phyloP scores from a whole-genome alignment of 2,797 vertebrate species.

The Tadarida brasiliensis region DNA sequence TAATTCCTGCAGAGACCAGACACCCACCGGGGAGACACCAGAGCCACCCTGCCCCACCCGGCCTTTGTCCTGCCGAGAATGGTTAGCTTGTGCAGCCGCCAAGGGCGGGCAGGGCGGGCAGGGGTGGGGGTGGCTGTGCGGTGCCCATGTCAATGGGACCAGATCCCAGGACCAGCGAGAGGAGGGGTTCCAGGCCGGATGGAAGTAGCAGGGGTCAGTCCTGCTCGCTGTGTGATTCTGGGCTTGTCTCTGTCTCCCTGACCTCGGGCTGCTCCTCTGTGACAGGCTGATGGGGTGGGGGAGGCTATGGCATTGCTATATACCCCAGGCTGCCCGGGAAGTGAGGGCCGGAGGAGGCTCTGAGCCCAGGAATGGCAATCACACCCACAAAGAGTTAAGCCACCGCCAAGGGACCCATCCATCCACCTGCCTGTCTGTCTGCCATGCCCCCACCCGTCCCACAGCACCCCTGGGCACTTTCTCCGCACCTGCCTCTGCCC shows the following conservation, averaged over 20 bases:
- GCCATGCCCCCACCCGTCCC: accelerated
- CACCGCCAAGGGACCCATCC: accelerated
- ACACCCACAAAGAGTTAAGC: not conserved
- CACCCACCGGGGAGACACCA: conserved; percentile 60
- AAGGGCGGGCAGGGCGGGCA: not conserved
- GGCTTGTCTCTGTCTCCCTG: not conserved
- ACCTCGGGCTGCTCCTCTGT: not conserved
- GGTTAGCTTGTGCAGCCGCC: conserved; percentile 67
- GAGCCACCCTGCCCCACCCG: conserved; percentile 12
- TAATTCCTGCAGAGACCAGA: conserved; percentile 61
- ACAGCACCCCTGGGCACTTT: not conserved
- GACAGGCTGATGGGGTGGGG: not conserved
- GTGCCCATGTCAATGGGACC: not conserved
- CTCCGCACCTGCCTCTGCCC: not conserved
- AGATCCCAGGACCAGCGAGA: not conserved
- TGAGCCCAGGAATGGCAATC: not conserved
- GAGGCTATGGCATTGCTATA: accelerated
- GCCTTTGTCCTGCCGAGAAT: conserved; percentile 80
- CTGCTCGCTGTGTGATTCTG: not conserved
- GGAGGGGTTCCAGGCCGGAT: not conserved
- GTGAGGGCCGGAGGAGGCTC: too few relatives aligned
- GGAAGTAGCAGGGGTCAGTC: not conserved
- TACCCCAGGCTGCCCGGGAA: not conserved
- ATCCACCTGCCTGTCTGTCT: not conserved
- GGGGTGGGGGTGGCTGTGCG: not conserved